Evolutionary conservation across 2,113 vertebrate genomes (phyloP).

Genomic region (Butorides virescens): DNA sequence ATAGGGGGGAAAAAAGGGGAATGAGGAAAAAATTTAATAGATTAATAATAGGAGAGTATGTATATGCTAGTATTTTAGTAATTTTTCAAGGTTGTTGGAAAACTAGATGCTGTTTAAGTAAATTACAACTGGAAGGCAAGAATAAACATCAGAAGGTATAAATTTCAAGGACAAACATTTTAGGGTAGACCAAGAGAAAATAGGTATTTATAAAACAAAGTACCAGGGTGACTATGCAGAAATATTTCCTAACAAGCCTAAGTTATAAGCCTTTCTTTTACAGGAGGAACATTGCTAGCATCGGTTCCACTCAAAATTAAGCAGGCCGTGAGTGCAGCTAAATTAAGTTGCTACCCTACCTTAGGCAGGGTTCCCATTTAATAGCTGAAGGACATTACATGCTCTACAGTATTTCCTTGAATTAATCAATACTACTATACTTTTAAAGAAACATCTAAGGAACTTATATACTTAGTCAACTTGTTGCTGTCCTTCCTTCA

Average conservation of each 20-base stretch:
- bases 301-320: background rate
- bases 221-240: background rate
- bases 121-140: background rate
- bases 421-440: background rate
- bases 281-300: background rate
- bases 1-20: background rate
- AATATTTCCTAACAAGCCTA: background rate
- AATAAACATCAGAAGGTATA: background rate
- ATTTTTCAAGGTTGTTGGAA: background rate
- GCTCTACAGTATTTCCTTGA: background rate
- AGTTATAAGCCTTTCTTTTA: background rate
- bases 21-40: background rate
- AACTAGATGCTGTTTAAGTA: background rate
- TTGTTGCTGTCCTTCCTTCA: background rate
- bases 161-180: background rate
- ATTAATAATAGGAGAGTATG: background rate
- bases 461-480: background rate
- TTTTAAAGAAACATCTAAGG: background rate
- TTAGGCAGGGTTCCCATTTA: background rate
- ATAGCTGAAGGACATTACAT: background rate
- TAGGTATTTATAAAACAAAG: background rate
- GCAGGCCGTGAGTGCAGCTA: background rate
- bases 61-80: background rate
- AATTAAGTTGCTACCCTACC: background rate
- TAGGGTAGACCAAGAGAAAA: background rate